Percentiles rank a stretch among this genome's conserved stretches.
Evolutionary conservation across 2,888 invertebrate genomes (phyloP).

Genomic region (Flabesymbios commensalis): DNA sequence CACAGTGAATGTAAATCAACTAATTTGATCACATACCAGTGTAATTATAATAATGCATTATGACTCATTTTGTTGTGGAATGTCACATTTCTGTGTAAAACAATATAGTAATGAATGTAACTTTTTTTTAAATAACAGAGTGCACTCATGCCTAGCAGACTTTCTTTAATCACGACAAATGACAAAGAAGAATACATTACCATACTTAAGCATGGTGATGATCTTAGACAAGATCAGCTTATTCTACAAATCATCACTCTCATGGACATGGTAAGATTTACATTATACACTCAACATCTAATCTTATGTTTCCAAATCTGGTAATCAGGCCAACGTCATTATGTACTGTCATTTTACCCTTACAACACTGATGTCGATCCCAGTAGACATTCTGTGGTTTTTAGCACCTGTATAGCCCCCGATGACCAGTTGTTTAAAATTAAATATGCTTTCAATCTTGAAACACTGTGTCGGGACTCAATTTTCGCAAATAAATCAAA

Average conservation of each 20-base stretch:
- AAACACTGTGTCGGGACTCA: too few species aligned
- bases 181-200: slow-evolving; percentile 79
- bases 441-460: too few species aligned
- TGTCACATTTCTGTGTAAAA: neutral
- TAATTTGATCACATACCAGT: neutral
- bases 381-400: too few species aligned
- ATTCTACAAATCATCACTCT: slow-evolving; percentile 96
- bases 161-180: slow-evolving; percentile 82
- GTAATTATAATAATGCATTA: neutral
- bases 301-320: too few species aligned
- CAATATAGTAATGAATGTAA: neutral
- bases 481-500: too few species aligned
- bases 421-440: too few species aligned
- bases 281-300: too few species aligned
- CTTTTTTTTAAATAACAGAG: slow-evolving; percentile 65
- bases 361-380: too few species aligned
- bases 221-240: slow-evolving; percentile 94
- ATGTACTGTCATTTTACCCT: too few species aligned
- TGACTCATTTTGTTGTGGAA: too few species aligned
- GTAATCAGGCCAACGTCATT: too few species aligned
- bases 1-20: neutral
- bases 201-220: slow-evolving; percentile 98
- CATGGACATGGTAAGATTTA: slow-evolving; percentile 77
- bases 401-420: too few species aligned
- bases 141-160: slow-evolving; percentile 89